phyloP scores from a whole-genome alignment of 2,797 vertebrate genomes.

The Crotalus adamanteus region DNA sequence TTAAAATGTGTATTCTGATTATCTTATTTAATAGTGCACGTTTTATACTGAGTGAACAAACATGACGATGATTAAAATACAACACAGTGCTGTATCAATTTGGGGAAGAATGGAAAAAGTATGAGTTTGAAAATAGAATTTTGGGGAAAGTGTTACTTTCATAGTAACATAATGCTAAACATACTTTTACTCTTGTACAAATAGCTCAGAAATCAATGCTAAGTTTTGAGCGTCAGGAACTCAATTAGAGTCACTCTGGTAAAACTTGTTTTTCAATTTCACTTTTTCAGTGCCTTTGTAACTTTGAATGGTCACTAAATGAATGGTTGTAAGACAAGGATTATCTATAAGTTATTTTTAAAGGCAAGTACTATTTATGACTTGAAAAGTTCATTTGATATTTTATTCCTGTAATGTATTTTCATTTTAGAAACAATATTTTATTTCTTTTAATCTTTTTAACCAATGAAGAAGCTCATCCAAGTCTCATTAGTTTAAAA shows the following conservation, averaged over 20 bases:
- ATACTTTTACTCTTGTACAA: neutral
- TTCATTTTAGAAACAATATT: slow-evolving; percentile 1
- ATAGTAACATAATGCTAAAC: neutral
- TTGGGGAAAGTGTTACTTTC: neutral
- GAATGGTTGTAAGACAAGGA: no score
- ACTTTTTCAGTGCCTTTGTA: no score
- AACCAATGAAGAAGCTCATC: neutral
- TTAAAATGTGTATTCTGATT: neutral
- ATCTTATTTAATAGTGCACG: neutral
- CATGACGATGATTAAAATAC: neutral
- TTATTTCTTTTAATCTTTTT: neutral
- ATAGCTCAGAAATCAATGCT: neutral
- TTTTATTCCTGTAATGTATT: neutral
- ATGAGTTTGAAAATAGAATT: neutral
- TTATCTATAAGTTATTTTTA: neutral
- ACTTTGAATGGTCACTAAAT: no score
- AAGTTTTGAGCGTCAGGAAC: neutral
- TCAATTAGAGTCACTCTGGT: neutral
- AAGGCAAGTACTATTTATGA: neutral
- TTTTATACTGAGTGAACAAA: neutral
- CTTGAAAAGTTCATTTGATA: neutral
- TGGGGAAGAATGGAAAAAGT: neutral
- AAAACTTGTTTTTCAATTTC: neutral
- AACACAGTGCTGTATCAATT: neutral
- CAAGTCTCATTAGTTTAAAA: slow-evolving; percentile 3